Evolutionary conservation across 2,888 invertebrate species (phyloP).

Genomic region (Acanthacorydalis orientalis): DNA sequence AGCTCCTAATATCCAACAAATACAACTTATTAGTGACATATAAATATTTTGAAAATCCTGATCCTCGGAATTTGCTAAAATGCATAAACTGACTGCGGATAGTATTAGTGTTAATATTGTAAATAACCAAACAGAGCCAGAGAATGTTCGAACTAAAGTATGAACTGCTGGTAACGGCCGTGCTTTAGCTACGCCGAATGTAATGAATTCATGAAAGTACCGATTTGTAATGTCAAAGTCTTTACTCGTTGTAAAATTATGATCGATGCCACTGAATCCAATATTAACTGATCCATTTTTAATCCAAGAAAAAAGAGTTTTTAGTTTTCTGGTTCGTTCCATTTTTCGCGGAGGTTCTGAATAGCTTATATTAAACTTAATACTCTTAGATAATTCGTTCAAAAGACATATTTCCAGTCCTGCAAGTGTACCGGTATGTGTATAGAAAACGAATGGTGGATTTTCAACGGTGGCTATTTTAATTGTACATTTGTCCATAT

Average conservation of each 20-base stretch:
- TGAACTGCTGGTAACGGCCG: too few relatives aligned
- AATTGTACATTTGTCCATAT: constrained; percentile 12
- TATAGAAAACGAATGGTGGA: constrained; percentile 15
- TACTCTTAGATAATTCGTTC: constrained; percentile 9
- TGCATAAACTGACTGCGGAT: neutral
- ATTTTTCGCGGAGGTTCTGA: too few relatives aligned
- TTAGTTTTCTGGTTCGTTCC: too few relatives aligned
- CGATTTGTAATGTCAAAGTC: too few relatives aligned
- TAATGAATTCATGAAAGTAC: too few relatives aligned
- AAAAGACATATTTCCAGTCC: constrained; percentile 15
- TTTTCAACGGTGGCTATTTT: constrained; percentile 12
- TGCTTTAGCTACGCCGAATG: too few relatives aligned
- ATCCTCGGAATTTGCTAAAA: neutral
- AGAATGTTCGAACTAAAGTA: too few relatives aligned
- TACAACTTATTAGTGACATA: constrained; percentile 10
- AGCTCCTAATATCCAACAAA: constrained; percentile 28
- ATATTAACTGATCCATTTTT: too few relatives aligned
- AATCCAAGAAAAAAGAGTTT: too few relatives aligned
- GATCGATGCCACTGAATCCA: too few relatives aligned
- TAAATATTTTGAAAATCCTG: constrained; percentile 8
- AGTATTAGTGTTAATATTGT: neutral
- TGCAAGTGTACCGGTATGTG: neutral
- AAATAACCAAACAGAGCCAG: neutral
- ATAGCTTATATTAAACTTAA: constrained; percentile 11
- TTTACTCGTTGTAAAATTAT: too few relatives aligned